Evolutionary conservation across 2,888 invertebrate species (phyloP), one percentile per base, ranked within the genome.

Genomic region (Cerceris ruficornis): DNA sequence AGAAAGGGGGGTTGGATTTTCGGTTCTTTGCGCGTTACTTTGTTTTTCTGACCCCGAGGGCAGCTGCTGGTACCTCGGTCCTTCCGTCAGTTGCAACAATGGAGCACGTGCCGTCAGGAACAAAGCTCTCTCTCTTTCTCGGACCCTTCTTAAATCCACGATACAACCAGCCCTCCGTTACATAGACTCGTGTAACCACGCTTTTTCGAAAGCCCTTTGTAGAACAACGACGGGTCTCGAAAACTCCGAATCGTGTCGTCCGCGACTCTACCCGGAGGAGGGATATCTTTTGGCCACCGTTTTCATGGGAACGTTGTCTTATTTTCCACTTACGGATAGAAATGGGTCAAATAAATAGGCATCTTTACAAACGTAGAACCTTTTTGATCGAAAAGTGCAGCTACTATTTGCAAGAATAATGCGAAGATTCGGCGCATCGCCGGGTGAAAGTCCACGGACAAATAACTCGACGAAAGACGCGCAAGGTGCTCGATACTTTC

Each of bases 81-180:
- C 52, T 72, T 54, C 79, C 73, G 75, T 82, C 81, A 76, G 81
- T 76, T 49, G 73, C 67, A 65, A 87, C 86, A 87, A 87, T 85
- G 77, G 85, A 81, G 78, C 87, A 87, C 86, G 86, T 85, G 86
- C 76, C 77, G 13, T 9, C 28, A 52, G 58, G 75, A 58, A 68
- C 64, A 80, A 71, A 61, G 57, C 39, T 17, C 28, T 28, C 28
- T 28, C 28, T 28, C 28, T 28, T 28, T 28, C 28, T 39, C 55
- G 61, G 57, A 67, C 67, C 68, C 64, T 49, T 69, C 73, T 60
- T 69, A 17, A 65, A 68, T 43, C 74, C 66, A 68, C 67, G 64
- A 17, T 62, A 50, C 39, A 68, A 28, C 28, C 69, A 78, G 66
- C 39, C 50, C 52, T 13, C 59, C 11, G 39, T 60, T 69, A 59